A percentile compares a stretch with the other conserved stretches of the same genome.
These are phyloP conservation scores for Laspeyria flexula DNA, from an alignment of 2,888 invertebrate species.

Conservation along the genomic window DNA sequence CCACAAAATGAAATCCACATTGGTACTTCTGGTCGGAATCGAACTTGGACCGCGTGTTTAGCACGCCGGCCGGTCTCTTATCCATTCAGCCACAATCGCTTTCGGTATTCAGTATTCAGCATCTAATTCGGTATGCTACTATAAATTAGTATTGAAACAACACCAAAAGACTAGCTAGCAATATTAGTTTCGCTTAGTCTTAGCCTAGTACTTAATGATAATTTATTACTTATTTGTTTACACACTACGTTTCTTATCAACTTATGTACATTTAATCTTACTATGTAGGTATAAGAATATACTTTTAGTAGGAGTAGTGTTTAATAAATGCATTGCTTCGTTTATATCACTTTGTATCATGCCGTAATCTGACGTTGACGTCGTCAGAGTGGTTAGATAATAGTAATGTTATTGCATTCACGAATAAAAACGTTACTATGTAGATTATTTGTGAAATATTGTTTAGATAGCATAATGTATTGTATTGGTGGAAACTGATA, in stretches of 20 bases:
- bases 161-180: no score
- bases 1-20: no score
- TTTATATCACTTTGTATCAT: conserved; percentile 38
- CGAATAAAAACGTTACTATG: conserved; percentile 38
- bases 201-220: not conserved
- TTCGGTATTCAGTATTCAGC: no score
- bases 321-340: not conserved
- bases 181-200: no score
- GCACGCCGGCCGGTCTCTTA: no score
- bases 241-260: conserved; percentile 1
- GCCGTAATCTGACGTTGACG: conserved; percentile 46
- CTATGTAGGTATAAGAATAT: not conserved
- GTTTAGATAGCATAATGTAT: not conserved
- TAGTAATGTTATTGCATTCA: conserved; percentile 55
- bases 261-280: not conserved
- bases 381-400: conserved; percentile 52
- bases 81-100: no score
- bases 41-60: no score
- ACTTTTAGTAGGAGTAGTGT: no score
- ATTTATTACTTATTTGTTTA: not conserved
- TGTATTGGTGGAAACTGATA: not conserved
- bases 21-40: no score
- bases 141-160: no score
- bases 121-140: no score
- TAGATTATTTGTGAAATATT: conserved; percentile 27